Conservation (phyloP, 2,888 invertebrate species). For the Aphrophora alni region DNA sequence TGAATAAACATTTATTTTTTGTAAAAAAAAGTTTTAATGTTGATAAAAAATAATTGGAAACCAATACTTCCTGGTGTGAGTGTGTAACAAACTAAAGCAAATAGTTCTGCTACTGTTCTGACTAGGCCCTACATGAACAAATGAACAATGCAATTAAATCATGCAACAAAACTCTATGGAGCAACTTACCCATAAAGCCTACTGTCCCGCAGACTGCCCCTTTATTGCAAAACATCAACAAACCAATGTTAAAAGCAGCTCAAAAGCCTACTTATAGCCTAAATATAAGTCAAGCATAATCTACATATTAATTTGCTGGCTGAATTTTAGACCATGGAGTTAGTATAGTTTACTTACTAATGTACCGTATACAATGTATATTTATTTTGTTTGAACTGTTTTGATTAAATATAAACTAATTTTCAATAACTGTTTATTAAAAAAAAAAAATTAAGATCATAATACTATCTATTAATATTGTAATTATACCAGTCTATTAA, state of each 20-base stretch:
- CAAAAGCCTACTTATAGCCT: not conserved
- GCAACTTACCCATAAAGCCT: conserved; percentile 81
- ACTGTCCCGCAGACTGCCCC: conserved; percentile 90
- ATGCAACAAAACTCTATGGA: conserved; percentile 45
- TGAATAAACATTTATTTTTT: too few species aligned
- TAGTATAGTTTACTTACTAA: too few species aligned
- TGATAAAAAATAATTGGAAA: too few species aligned
- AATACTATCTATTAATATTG: too few species aligned
- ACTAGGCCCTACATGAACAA: not conserved
- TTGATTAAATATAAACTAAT: too few species aligned
- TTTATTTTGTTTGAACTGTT: too few species aligned
- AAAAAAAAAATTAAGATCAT: too few species aligned
- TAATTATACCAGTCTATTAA: too few species aligned
- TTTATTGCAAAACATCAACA: conserved; percentile 54
- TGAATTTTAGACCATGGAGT: not conserved
- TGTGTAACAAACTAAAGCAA: not conserved
- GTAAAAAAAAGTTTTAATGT: too few species aligned
- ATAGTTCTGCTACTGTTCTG: not conserved
- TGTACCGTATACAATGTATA: too few species aligned
- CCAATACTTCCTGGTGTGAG: not conserved
- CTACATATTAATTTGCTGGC: not conserved
- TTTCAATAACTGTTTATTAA: too few species aligned
- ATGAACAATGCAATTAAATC: conserved; percentile 52
- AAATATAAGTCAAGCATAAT: not conserved
- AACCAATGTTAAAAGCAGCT: conserved; percentile 23